These are phyloP conservation scores for Mareca strepera DNA, from an alignment of 2,797 vertebrate species.

Conservation along the genomic window DNA sequence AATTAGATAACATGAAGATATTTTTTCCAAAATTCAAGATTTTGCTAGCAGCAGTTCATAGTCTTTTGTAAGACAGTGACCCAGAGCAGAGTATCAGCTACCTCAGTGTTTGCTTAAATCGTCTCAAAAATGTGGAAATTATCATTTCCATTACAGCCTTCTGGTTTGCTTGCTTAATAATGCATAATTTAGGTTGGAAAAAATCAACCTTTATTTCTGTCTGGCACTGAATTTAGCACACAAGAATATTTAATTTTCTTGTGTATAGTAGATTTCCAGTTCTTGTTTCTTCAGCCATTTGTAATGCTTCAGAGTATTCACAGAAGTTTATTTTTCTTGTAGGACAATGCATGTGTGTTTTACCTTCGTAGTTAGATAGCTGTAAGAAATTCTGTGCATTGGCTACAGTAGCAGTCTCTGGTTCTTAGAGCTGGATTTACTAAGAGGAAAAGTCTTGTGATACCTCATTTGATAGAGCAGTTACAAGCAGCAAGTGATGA, in stretches of 20 bases:
- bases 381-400: not conserved
- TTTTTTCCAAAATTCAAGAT: not conserved
- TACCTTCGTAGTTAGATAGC: not conserved
- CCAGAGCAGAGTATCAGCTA: not conserved
- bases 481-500: not conserved
- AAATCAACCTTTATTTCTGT: not conserved
- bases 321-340: not conserved
- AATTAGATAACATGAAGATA: not conserved
- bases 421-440: not conserved
- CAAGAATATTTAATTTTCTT: not conserved
- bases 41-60: not conserved
- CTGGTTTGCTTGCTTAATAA: not conserved
- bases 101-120: not conserved
- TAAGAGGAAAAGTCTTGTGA: not conserved
- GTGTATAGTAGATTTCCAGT: not conserved
- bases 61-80: not conserved
- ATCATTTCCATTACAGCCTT: not conserved
- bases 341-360: not conserved
- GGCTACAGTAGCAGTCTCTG: not conserved
- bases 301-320: not conserved
- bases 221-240: not conserved
- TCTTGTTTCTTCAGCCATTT: not conserved
- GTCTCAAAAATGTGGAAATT: not conserved
- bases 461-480: not conserved
- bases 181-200: not conserved